phyloP scores from a whole-genome alignment of 2,888 invertebrate species.

The Saturnia japonica region DNA sequence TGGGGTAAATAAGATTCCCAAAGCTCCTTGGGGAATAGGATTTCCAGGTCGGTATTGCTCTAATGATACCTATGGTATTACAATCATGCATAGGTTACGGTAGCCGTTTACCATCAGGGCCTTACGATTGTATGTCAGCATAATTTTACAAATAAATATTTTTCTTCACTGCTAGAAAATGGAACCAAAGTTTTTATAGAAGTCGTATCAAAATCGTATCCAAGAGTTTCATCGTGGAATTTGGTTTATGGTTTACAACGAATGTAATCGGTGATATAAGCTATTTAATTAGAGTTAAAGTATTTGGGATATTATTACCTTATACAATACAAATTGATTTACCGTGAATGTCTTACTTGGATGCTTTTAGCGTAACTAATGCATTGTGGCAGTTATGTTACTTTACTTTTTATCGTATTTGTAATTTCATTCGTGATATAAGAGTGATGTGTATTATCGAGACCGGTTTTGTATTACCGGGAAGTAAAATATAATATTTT shows the following conservation, averaged over 20 bases:
- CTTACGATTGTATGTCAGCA: too few relatives aligned
- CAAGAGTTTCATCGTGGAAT: too few relatives aligned
- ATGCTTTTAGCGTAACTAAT: conserved; percentile 8
- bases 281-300: background rate
- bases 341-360: conserved; percentile 11
- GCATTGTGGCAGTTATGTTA: conserved; percentile 8
- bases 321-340: conserved; percentile 6
- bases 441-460: background rate
- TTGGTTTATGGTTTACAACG: background rate
- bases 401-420: conserved; percentile 2
- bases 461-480: background rate
- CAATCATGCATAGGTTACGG: too few relatives aligned
- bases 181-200: too few relatives aligned
- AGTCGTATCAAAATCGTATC: too few relatives aligned
- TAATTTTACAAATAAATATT: too few relatives aligned
- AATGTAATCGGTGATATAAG: background rate
- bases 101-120: too few relatives aligned
- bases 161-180: too few relatives aligned
- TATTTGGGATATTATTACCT: background rate
- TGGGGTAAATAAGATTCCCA: too few relatives aligned
- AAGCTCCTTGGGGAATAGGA: too few relatives aligned
- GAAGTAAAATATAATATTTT: background rate
- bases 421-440: background rate
- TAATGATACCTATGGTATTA: too few relatives aligned
- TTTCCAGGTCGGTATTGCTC: too few relatives aligned